These are phyloP conservation scores for Eumeta japonica DNA, from an alignment of 1,140 invertebrate species.

Conservation along the genomic window DNA sequence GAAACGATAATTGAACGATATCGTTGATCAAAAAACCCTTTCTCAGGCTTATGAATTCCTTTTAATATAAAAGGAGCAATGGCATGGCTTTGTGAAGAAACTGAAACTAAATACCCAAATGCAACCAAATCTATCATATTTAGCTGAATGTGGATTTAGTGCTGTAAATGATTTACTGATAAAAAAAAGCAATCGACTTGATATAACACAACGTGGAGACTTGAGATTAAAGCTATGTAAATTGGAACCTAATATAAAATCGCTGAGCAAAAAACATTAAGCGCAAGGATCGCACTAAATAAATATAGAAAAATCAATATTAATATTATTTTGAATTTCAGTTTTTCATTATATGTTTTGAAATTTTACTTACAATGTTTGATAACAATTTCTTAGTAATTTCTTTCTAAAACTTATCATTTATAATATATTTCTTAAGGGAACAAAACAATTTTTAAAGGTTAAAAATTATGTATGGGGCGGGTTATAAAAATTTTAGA, in stretches of 20 bases:
- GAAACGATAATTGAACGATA: too few species aligned
- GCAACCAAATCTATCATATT: slow-evolving; percentile 17
- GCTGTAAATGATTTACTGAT: slow-evolving; percentile 17
- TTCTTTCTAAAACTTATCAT: slow-evolving; percentile 18
- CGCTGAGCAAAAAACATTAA: slow-evolving; percentile 17
- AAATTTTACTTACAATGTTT: slow-evolving; percentile 23
- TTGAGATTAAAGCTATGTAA: slow-evolving; percentile 21
- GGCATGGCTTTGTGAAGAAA: slow-evolving; percentile 17
- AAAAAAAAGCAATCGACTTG: slow-evolving; percentile 13
- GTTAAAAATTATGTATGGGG: slow-evolving; percentile 12
- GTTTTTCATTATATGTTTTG: slow-evolving; percentile 18
- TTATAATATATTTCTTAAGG: slow-evolving; percentile 18
- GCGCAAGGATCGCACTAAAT: slow-evolving; percentile 17
- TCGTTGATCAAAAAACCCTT: too few species aligned
- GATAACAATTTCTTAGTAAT: too few species aligned
- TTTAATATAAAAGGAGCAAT: too few species aligned
- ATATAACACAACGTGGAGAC: slow-evolving; percentile 18
- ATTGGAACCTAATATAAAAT: slow-evolving; percentile 21
- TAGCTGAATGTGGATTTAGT: slow-evolving; percentile 19
- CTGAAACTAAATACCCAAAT: slow-evolving; percentile 17
- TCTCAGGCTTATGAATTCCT: too few species aligned
- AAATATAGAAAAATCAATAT: slow-evolving; percentile 15
- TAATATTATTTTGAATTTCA: slow-evolving; percentile 19
- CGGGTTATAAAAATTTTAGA: too few species aligned
- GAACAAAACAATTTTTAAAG: slow-evolving; percentile 21